Evolutionary conservation across 2,113 vertebrate species (phyloP).

Genomic region (Protomyctophum bolini): DNA sequence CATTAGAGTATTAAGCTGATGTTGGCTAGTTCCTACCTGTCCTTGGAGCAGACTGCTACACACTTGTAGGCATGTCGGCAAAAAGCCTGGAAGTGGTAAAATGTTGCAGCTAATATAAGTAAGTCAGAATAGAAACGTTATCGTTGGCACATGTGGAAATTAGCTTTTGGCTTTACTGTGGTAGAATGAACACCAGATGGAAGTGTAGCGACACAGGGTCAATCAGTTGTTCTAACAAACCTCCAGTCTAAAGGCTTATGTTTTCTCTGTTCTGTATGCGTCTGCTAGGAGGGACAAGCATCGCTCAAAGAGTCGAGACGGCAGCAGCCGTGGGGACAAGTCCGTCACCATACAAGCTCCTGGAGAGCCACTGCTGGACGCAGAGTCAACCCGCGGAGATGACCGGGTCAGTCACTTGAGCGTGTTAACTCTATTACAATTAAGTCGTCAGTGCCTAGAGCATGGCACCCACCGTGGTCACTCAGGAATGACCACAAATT

Average conservation of each 20-base stretch:
- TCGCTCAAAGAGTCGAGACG: constrained; percentile 88
- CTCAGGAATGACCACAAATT: no score
- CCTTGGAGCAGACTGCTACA: neutral
- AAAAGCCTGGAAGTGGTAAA: neutral
- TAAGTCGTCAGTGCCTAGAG: no score
- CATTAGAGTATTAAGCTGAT: no score
- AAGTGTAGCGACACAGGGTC: neutral
- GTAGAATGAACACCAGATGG: no score
- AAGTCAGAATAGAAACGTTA: no score
- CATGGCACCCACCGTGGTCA: no score
- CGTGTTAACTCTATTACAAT: neutral
- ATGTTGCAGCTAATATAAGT: no score
- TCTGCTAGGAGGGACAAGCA: constrained; percentile 84
- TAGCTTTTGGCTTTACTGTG: no score
- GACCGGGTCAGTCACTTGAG: constrained; percentile 80
- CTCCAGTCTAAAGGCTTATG: neutral
- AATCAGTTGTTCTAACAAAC: neutral
- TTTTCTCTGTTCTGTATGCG: neutral
- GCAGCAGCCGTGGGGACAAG: constrained; percentile 90
- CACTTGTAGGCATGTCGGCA: neutral
- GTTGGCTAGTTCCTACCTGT: neutral
- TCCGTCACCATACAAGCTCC: constrained; percentile 97
- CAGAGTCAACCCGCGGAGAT: constrained; percentile 91
- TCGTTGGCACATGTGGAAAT: no score
- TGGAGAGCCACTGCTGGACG: constrained; percentile 91